Evolutionary conservation across 2,113 vertebrate genomes (phyloP).

Genomic region (Plestiodon gilberti): DNA sequence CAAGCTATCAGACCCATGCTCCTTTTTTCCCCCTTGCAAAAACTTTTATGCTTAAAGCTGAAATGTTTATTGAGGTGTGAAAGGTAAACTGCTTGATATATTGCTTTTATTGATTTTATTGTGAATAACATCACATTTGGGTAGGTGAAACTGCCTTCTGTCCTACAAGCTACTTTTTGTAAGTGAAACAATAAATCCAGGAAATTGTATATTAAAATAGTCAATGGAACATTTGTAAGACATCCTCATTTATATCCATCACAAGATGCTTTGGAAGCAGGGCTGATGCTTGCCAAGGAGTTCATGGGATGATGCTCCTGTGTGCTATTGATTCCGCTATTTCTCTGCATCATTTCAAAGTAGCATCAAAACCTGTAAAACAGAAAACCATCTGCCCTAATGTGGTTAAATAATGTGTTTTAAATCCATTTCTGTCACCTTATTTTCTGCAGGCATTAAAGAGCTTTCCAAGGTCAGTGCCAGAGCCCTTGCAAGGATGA

Average conservation of each 20-base stretch:
- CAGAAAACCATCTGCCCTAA: constrained; percentile 45
- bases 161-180: constrained; percentile 49
- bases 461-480: constrained; percentile 21
- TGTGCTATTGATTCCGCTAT: constrained; percentile 55
- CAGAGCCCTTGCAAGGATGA: constrained; percentile 3
- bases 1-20: not conserved
- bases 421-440: constrained; percentile 49
- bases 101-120: constrained; percentile 46
- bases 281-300: constrained; percentile 14
- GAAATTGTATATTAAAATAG: constrained; percentile 48
- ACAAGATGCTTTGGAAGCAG: constrained; percentile 30
- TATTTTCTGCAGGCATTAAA: not conserved
- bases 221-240: constrained; percentile 41
- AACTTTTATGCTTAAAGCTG: not conserved
- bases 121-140: constrained; percentile 43
- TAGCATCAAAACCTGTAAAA: constrained; percentile 47
- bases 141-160: constrained; percentile 39
- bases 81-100: constrained; percentile 40
- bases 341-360: constrained; percentile 49
- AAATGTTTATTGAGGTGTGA: constrained; percentile 36
- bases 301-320: constrained; percentile 33
- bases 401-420: too few relatives aligned
- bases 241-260: constrained; percentile 35
- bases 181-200: constrained; percentile 57
- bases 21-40: constrained; percentile 4